Conservation (phyloP, 2,888 invertebrate genomes). For the Xestoiulus laeticollis region DNA sequence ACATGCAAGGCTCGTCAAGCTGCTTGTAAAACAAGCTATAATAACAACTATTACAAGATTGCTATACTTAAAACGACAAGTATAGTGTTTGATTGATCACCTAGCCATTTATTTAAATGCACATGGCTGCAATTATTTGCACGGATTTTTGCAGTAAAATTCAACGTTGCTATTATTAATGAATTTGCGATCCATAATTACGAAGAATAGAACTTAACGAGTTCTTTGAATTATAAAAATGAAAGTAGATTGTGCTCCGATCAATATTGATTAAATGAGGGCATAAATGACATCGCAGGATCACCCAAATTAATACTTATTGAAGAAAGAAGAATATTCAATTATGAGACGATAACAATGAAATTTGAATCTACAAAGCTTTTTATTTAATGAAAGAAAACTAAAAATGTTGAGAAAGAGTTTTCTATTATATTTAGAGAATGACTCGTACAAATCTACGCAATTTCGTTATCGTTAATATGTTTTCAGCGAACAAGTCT, state of each 20-base stretch:
- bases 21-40: constrained; percentile 6
- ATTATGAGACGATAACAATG: background rate
- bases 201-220: background rate
- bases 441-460: background rate
- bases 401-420: background rate
- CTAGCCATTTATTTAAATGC: background rate
- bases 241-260: background rate
- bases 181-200: constrained; percentile 8
- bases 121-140: constrained; percentile 25
- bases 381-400: background rate
- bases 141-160: background rate
- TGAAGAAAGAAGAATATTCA: background rate
- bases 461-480: too few relatives aligned
- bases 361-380: background rate
- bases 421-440: background rate
- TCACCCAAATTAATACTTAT: background rate
- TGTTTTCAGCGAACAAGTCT: too few relatives aligned
- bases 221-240: background rate
- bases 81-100: background rate
- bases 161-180: background rate
- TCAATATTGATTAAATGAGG: background rate
- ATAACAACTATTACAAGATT: background rate
- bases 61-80: background rate
- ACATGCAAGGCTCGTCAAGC: background rate
- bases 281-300: background rate